These are phyloP conservation scores for Polypedilum pembai DNA, from an alignment of 1,140 invertebrate genomes.

Conservation along the genomic window DNA sequence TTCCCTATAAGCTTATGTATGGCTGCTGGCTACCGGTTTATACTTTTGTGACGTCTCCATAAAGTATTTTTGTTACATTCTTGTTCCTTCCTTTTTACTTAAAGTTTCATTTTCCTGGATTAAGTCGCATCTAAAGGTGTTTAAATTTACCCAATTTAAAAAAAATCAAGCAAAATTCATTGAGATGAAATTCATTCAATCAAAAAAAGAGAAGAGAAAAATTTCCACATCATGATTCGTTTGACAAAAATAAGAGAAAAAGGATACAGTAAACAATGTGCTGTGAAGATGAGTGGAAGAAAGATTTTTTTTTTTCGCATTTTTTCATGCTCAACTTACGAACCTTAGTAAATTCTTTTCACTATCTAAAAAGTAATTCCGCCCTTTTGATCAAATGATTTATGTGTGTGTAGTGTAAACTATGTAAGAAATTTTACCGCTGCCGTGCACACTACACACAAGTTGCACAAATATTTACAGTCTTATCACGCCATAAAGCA, in stretches of 20 bases:
- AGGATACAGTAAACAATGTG: neutral
- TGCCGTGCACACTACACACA: neutral
- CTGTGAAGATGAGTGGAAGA: neutral
- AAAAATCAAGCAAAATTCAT: too few species aligned
- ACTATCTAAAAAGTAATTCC: neutral
- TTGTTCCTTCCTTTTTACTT: too few species aligned
- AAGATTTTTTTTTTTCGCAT: neutral
- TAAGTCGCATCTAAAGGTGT: too few species aligned
- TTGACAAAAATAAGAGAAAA: neutral
- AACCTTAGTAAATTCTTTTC: neutral
- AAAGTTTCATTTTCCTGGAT: too few species aligned
- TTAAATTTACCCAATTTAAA: too few species aligned
- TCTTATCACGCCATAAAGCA: constrained; percentile 12
- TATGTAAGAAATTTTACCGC: constrained; percentile 15
- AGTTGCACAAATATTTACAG: neutral
- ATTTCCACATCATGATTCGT: too few species aligned
- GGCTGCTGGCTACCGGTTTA: too few species aligned
- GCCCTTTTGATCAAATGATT: constrained; percentile 22
- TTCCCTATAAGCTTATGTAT: too few species aligned
- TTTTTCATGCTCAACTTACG: neutral
- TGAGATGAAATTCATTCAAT: too few species aligned
- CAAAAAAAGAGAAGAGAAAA: too few species aligned
- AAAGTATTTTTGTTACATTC: too few species aligned
- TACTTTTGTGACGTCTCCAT: too few species aligned
- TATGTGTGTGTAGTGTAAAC: constrained; percentile 22